Conservation (phyloP, 2,888 invertebrate species). For the Sylvicola fuscatus region DNA sequence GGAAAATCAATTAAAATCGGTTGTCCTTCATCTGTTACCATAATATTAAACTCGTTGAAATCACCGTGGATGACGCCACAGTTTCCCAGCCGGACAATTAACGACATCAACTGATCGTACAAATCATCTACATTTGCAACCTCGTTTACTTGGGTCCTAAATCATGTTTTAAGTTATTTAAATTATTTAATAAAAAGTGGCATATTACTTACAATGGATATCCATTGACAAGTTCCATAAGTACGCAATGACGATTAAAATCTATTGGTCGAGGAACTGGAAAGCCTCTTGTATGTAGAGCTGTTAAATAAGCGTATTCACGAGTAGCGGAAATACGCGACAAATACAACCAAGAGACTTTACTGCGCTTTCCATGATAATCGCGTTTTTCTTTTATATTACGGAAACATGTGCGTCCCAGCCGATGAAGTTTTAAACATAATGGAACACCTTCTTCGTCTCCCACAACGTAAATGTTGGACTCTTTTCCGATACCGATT, state of each 20-base stretch:
- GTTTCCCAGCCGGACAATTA: slow-evolving; percentile 77
- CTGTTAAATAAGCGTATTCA: slow-evolving; percentile 96
- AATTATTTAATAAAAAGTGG: neutral
- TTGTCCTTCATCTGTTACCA: slow-evolving; percentile 59
- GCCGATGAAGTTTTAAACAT: slow-evolving; percentile 80
- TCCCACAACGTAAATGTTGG: slow-evolving; percentile 82
- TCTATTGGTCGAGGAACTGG: slow-evolving; percentile 91
- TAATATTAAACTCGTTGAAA: slow-evolving; percentile 98
- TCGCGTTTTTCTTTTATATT: slow-evolving; percentile 92
- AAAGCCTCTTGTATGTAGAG: slow-evolving; percentile 71
- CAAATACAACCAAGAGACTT: slow-evolving; percentile 88
- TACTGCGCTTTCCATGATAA: slow-evolving; percentile 81
- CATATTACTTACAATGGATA: slow-evolving; percentile 41
- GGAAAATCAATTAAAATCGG: slow-evolving; percentile 93
- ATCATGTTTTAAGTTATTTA: too few species aligned
- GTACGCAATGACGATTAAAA: slow-evolving; percentile 84
- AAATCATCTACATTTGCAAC: slow-evolving; percentile 49
- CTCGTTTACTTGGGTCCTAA: slow-evolving; percentile 41
- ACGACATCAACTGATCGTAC: slow-evolving; percentile 86
- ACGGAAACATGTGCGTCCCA: slow-evolving; percentile 91
- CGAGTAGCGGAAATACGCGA: slow-evolving; percentile 91
- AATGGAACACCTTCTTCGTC: slow-evolving; percentile 58
- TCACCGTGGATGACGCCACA: slow-evolving; percentile 97
- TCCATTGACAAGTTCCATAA: slow-evolving; percentile 84
- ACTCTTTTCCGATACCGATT: slow-evolving; percentile 98